Base-by-base conservation (phyloP, 1,140 invertebrate species). In the Drosophila littoralis region DNA sequence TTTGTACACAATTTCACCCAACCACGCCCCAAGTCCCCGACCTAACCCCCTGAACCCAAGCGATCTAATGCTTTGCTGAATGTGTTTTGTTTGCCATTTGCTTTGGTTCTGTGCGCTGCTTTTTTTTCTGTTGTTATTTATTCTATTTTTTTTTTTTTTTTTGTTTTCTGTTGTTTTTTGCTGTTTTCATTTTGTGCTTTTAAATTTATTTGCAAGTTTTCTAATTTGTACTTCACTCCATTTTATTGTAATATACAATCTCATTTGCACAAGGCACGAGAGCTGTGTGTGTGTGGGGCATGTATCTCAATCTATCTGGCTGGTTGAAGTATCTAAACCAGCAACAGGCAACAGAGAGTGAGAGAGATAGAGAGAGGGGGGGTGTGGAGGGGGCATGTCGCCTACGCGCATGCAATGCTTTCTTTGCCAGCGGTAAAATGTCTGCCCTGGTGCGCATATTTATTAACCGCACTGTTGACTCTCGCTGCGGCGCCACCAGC, bases 231-330 rank as follows among this genome's bases (percentile, higher is more conserved):
- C 77, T 90, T 90, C 86, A 91, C 88, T 90, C 75, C 80, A 88
- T 88, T 88, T 88, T 88, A 91, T 90, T 90, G 86, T 90, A 90
- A 90, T 90, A 90, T 90, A 85, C 85, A 90, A 90, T 90, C 86
- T 90, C 86, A 90, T 90, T 90, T 90, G 71, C 79, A 75, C 40
- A 64, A 42, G 52, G 42, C 57, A 50, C 33, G 10, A 50, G 43
- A 57, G 54, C 43, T 65, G 70, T 73, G 52, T 73, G 54, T 50
- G 35, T 10, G 50, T 38, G 13, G 51, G 9, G 32, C 38, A 46
- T 55, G 63, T 70, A 78, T 78, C 79, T 82, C 46, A 65, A 60
- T 65, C 58, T 72, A 75, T 79, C 77, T 64, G 57, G 6, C 42
- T 48, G 46, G 15, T 48, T 48, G 42, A 33, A 17, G 28, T 45